A percentile compares a stretch with the other conserved stretches of the same genome.
Conservation (phyloP, 1,140 invertebrate genomes). For the Anoplolepis gracilipes region DNA sequence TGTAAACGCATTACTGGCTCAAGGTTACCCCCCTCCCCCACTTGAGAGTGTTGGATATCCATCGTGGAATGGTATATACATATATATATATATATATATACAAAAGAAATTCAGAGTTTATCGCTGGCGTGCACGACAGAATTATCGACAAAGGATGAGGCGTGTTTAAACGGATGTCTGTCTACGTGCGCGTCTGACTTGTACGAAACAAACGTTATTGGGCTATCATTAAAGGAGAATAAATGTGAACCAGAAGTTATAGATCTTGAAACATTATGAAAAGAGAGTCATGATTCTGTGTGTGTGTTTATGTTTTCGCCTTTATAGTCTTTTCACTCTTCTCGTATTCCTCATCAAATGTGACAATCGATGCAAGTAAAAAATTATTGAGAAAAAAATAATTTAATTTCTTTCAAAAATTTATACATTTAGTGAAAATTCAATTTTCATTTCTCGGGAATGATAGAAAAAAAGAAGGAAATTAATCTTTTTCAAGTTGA, state of each 20-base stretch:
- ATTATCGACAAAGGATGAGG: constrained; percentile 24
- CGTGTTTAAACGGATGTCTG: constrained; percentile 16
- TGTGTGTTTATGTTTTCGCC: background rate
- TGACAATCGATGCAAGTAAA: background rate
- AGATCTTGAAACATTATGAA: constrained; percentile 15
- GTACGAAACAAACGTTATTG: background rate
- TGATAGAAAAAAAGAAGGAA: too few relatives aligned
- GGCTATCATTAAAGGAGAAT: constrained; percentile 2
- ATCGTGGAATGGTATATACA: background rate
- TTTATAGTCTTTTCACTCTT: background rate
- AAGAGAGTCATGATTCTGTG: background rate
- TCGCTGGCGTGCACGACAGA: constrained; percentile 10
- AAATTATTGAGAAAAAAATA: background rate
- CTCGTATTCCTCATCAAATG: background rate
- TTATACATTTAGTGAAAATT: too few relatives aligned
- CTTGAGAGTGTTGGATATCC: constrained; percentile 2
- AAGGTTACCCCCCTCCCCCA: constrained; percentile 56
- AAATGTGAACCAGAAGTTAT: constrained; percentile 12
- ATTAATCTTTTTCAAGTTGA: too few relatives aligned
- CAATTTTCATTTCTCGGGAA: too few relatives aligned
- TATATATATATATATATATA: too few relatives aligned
- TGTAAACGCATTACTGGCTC: constrained; percentile 58
- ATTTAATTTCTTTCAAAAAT: too few relatives aligned
- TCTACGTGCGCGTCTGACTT: background rate
- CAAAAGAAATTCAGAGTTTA: constrained; percentile 15